Percentiles rank a stretch among this genome's conserved stretches.
These are phyloP conservation scores for Hypsibius dujardini DNA, from an alignment of 1,140 invertebrate species.

Conservation along the genomic window DNA sequence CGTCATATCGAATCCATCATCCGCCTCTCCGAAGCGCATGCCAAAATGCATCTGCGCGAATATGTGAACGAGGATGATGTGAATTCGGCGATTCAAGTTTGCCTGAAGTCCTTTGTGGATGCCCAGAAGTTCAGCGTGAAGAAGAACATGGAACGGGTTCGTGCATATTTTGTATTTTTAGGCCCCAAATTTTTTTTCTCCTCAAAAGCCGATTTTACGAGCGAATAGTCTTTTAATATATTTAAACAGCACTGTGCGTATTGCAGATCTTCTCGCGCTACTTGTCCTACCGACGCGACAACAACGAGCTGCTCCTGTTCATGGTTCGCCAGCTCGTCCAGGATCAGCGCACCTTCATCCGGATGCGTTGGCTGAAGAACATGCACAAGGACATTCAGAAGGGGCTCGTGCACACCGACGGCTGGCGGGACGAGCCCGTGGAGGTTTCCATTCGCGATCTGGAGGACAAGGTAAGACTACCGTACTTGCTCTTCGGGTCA, in stretches of 20 bases:
- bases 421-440: background rate
- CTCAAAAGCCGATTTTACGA: slow-evolving; percentile 21
- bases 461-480: slow-evolving; percentile 8
- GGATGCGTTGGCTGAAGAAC: slow-evolving; percentile 27
- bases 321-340: slow-evolving; percentile 77
- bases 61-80: slow-evolving; percentile 88
- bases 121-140: slow-evolving; percentile 97
- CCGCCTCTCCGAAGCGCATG: slow-evolving; percentile 86
- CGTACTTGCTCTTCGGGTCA: background rate
- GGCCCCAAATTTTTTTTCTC: slow-evolving; percentile 25
- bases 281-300: slow-evolving; percentile 78
- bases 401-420: background rate
- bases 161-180: slow-evolving; percentile 19
- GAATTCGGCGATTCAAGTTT: slow-evolving; percentile 86
- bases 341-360: slow-evolving; percentile 70
- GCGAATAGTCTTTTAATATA: too few relatives aligned
- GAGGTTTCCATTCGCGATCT: background rate
- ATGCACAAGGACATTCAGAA: background rate
- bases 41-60: slow-evolving; percentile 78
- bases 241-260: too few relatives aligned
- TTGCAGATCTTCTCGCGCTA: slow-evolving; percentile 75
- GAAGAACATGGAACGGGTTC: slow-evolving; percentile 77
- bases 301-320: slow-evolving; percentile 86
- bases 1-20: slow-evolving; percentile 97
- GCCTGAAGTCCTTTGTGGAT: slow-evolving; percentile 92